phyloP scores from a whole-genome alignment of 1,140 invertebrate genomes.

The Anoplolepis gracilipes region DNA sequence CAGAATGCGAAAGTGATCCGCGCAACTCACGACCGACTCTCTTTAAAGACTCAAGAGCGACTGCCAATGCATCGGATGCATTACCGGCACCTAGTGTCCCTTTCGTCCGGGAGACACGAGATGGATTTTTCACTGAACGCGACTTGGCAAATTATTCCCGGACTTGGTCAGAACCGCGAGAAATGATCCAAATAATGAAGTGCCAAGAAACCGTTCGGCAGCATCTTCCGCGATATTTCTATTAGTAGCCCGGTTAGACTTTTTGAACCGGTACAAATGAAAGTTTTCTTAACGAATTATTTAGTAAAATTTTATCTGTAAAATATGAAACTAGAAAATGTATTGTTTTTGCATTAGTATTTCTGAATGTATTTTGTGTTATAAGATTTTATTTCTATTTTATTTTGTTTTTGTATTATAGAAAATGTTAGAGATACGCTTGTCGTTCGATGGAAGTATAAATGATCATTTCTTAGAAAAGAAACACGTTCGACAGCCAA shows the following conservation, averaged over 20 bases:
- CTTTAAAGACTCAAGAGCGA: slow-evolving; percentile 63
- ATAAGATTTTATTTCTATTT: background rate
- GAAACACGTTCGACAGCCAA: background rate
- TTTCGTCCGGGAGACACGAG: slow-evolving; percentile 55
- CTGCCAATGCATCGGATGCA: slow-evolving; percentile 64
- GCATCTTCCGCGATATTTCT: slow-evolving; percentile 64
- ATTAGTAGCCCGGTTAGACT: background rate
- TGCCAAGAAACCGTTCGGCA: slow-evolving; percentile 42
- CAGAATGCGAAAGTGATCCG: slow-evolving; percentile 68
- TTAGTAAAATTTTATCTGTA: background rate
- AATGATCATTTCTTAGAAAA: slow-evolving; percentile 8
- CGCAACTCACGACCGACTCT: slow-evolving; percentile 59
- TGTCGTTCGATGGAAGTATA: background rate
- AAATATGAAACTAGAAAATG: background rate
- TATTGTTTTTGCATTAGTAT: background rate
- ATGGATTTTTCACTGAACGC: slow-evolving; percentile 61
- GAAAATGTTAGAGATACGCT: background rate
- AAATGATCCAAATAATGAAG: slow-evolving; percentile 52
- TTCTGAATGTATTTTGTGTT: background rate
- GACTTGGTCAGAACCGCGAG: slow-evolving; percentile 21
- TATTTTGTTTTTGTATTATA: background rate
- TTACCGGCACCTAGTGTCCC: slow-evolving; percentile 6
- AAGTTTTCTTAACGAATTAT: slow-evolving; percentile 1
- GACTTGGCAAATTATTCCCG: slow-evolving; percentile 65
- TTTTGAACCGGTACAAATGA: background rate